Conservation (phyloP, 2,888 invertebrate species). For the Plebejus melissa region DNA sequence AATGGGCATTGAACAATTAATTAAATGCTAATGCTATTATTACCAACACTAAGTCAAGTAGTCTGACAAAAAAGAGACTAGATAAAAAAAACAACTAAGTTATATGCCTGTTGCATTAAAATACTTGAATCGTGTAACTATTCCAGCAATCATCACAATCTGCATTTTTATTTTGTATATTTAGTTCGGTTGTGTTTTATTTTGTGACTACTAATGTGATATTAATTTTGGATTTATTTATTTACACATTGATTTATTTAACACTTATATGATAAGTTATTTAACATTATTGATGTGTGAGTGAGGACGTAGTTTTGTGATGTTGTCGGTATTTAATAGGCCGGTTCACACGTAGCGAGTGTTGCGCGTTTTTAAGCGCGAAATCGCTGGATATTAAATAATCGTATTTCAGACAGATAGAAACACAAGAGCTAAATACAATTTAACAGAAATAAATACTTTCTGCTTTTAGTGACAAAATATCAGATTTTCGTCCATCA, state of each 20-base stretch:
- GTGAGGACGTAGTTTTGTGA: not conserved
- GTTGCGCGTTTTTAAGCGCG: too few relatives aligned
- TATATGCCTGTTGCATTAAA: not conserved
- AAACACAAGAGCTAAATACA: not conserved
- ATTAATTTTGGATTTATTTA: conserved; percentile 17
- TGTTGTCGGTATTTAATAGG: not conserved
- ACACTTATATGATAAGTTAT: conserved; percentile 19
- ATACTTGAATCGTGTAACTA: not conserved
- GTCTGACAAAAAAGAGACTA: too few relatives aligned
- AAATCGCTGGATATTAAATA: too few relatives aligned
- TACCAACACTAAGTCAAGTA: too few relatives aligned
- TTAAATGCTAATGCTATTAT: too few relatives aligned
- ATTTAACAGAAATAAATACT: not conserved
- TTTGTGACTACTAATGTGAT: conserved; percentile 23
- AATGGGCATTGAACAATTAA: too few relatives aligned
- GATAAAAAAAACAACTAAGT: too few relatives aligned
- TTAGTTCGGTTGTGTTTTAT: conserved; percentile 9
- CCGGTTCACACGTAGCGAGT: not conserved
- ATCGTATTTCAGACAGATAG: not conserved
- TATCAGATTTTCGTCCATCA: not conserved
- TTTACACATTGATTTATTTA: conserved; percentile 20
- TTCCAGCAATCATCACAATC: not conserved
- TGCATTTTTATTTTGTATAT: conserved; percentile 20
- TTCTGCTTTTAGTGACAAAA: not conserved
- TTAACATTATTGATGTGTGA: conserved; percentile 19